A percentile compares a stretch with the other conserved stretches of the same genome.
Conservation (phyloP, 2,113 vertebrate genomes). For the Thalassarche chlororhynchos region DNA sequence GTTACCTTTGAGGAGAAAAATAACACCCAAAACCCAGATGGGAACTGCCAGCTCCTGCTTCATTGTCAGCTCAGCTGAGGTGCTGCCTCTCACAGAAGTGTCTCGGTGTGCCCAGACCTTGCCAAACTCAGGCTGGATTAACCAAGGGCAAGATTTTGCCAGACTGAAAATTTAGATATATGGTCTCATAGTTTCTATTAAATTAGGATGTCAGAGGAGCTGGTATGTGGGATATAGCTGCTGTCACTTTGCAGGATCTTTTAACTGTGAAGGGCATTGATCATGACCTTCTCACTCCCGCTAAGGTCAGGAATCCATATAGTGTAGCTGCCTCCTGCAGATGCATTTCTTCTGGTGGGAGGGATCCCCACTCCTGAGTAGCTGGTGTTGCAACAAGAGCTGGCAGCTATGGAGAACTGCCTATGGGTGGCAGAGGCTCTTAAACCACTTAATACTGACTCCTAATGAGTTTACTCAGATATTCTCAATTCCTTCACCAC, state of each 20-base stretch:
- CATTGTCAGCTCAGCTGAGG: background rate
- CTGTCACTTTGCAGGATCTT: background rate
- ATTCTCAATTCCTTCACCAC: background rate
- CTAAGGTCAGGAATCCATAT: background rate
- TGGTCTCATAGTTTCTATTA: background rate
- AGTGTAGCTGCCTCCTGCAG: background rate
- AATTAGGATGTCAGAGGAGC: background rate
- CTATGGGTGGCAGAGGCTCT: background rate
- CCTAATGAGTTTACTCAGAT: background rate
- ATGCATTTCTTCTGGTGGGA: background rate
- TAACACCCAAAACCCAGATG: background rate
- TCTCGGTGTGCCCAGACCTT: background rate
- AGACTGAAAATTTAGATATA: background rate
- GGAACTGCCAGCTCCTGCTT: background rate
- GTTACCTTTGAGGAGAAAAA: background rate
- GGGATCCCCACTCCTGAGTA: background rate
- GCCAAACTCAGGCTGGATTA: background rate
- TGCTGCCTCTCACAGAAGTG: background rate
- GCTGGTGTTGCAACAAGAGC: background rate
- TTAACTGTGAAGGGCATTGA: background rate
- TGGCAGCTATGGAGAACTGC: background rate
- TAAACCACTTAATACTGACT: background rate
- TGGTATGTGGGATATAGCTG: background rate
- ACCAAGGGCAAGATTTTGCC: background rate
- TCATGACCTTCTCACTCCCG: background rate